Evolutionary conservation across 2,888 invertebrate genomes (phyloP), one percentile per base, ranked within the genome.

Genomic region (Sphecodes monilicornis): DNA sequence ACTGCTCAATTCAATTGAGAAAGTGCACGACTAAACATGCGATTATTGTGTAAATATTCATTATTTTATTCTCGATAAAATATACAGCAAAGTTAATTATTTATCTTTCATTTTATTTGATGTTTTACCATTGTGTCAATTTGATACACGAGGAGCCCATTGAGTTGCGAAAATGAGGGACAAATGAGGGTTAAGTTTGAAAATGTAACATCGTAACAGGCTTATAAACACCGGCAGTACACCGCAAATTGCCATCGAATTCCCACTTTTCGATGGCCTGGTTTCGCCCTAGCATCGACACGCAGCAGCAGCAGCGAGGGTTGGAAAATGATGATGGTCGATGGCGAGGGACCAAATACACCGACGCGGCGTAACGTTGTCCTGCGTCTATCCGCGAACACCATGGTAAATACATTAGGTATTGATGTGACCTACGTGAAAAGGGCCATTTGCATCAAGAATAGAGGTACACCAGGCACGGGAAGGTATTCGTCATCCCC

Each of bases 401-500:
- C 39, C 76, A 73, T 43, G 86, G 90, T 85, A 90, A 89, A 90
- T 86, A 85, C 90, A 89, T 89, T 89, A 89, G 88, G 78, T 83
- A 86, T 82, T 90, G 90, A 80, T 82, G 80, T 75, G 82, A 60
- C 39, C 64, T 83, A 69, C 81, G 83, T 82, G 89, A 88, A 89
- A 90, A 88, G 86, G 88, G 78, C 78, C 88, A 90, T 89, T 89
- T 89, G 89, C 89, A 89, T 89, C 82, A 75, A 64, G 88, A 86
- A 89, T 83, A 78, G 72, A 29, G 80, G 78, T 54, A 29, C 50
- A n/a, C 22, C 29, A 60, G 70, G 70, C 74, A 77, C 69, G 73
- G 88, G 86, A 87, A 86, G 86, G 86, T 86, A 89, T 89, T 88
- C 88, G 89, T 89, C 89, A 89, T 86, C 80, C 68, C 64, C 46